Evolutionary conservation across 35 echinoderm and acorn worm genomes (phyloP).

Genomic region (Strongylocentrotus purpuratus): DNA sequence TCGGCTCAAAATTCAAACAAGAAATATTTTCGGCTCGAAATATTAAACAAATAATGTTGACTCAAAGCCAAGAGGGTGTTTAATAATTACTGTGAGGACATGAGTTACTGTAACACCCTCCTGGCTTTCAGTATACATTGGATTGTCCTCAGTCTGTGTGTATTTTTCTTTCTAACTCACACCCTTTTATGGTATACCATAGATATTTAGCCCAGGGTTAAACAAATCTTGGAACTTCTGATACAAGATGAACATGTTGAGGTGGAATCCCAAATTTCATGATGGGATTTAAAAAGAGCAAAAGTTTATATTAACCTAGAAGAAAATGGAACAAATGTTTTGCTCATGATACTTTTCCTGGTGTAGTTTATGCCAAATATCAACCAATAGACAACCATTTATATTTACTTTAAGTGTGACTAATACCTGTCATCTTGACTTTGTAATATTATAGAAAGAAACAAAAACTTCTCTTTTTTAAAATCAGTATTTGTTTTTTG

Average conservation of each 20-base stretch:
- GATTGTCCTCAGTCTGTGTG: no score
- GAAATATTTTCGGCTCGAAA: no score
- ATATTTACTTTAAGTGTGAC: slow-evolving; percentile 1
- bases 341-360: not conserved
- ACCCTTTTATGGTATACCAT: no score
- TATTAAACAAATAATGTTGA: no score
- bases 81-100: no score
- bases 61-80: no score
- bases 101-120: no score
- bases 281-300: not conserved
- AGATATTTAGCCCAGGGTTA: no score
- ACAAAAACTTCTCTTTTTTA: not conserved
- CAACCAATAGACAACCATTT: not conserved
- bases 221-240: no score
- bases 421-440: slow-evolving; percentile 36
- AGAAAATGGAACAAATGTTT: not conserved
- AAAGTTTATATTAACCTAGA: not conserved
- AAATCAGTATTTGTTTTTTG: slow-evolving; percentile 31
- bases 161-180: no score
- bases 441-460: slow-evolving; percentile 3
- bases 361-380: not conserved
- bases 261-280: not conserved
- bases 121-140: no score
- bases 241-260: not conserved
- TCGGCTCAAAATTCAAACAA: no score